A percentile compares a stretch with the other conserved stretches of the same genome.
Evolutionary conservation across 2,797 vertebrate genomes (phyloP).

Genomic region (Arremon brunneinucha): DNA sequence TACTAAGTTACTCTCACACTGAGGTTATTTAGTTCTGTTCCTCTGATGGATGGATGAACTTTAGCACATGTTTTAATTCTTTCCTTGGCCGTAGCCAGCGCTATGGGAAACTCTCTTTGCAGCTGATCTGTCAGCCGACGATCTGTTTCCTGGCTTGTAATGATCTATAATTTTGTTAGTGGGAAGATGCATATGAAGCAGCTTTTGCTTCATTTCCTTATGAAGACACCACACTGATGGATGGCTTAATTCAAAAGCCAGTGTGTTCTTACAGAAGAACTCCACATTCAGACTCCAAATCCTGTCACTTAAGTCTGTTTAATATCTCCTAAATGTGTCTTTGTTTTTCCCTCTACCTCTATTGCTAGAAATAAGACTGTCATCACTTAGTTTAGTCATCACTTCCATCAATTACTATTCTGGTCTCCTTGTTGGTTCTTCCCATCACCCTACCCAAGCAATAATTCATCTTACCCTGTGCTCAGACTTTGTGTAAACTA

Average conservation of each 20-base stretch:
- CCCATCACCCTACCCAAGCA: background rate
- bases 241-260: background rate
- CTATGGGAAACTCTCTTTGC: background rate
- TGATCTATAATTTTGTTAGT: constrained; percentile 5
- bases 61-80: background rate
- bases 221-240: background rate
- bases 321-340: background rate
- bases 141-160: background rate
- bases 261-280: background rate
- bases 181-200: constrained; percentile 1
- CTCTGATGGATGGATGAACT: background rate
- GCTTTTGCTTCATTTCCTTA: background rate
- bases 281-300: background rate
- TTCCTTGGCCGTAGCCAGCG: background rate
- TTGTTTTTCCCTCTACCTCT: background rate
- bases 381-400: background rate
- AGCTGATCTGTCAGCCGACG: background rate
- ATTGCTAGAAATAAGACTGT: background rate
- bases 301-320: background rate
- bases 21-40: background rate
- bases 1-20: background rate
- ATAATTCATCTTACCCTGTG: background rate
- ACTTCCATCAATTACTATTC: background rate
- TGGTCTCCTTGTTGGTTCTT: background rate
- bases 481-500: background rate